Base-by-base conservation (phyloP, 2,113 vertebrate genomes). In the Panurus biarmicus region DNA sequence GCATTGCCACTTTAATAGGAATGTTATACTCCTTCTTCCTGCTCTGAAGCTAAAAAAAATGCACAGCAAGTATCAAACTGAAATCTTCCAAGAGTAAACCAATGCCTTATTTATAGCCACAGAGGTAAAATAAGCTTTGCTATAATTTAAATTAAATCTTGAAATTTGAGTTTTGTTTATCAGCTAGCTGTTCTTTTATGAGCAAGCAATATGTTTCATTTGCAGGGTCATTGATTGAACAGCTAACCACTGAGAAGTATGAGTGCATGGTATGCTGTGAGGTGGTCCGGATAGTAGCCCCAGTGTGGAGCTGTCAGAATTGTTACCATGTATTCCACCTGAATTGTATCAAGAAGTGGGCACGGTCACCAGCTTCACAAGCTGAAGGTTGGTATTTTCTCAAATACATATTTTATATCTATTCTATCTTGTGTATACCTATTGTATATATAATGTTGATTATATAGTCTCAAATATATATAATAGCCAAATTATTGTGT, bases 191-290 rank as follows among this genome's bases (percentile, higher is more conserved):
- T 35, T 80, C 9, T 64, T 93, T 75, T 47, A 31, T 76, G 40
- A 8, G 36, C 28, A 80, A 44, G 9, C 60, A 66, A 48, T 80
- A 2, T n/a, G 11, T 88, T 92, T 88, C 73, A 33, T 94, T 87
- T 94, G 28, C 92, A 99, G 99, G 99, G 13, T 99, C 98, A 38
- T 92, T 99, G 87, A 99, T 99, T 79, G 99, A 99, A 74, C 99
- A 99, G 93, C 97, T 99, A 93, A 99, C 99, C 1, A 98, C 98
- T 85, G 99, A 99, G 97, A 99, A 99, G 93, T 99, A 99, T 0
- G 99, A 99, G 96, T 99, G 99, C 90, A 99, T 99, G 99, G 99
- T 99, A 16, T 99, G 99, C 97, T 99, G 99, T 83, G 99, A 99
- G 12, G 94, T 99, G 56, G 98, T 99, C 64, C 97, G 98, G 11